Percentiles rank a stretch among this genome's conserved stretches.
Conservation (phyloP, 1,140 invertebrate species). For the Pachypeltis micranthus region DNA sequence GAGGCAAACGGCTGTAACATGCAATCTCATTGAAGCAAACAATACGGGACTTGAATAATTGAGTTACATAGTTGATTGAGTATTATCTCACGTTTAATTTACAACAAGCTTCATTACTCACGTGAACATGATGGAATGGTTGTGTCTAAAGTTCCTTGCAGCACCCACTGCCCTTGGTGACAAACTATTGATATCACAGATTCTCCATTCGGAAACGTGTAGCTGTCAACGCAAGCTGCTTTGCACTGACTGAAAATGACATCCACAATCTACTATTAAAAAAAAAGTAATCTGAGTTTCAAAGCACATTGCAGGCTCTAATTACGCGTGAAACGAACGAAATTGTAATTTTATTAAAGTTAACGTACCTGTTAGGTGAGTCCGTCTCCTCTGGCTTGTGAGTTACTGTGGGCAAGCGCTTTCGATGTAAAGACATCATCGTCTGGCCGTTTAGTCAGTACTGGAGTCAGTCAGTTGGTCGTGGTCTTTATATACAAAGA, state of each 20-base stretch:
- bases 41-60: neutral
- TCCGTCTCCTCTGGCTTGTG: too few species aligned
- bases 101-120: slow-evolving; percentile 31
- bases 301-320: too few species aligned
- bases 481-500: too few species aligned
- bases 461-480: too few species aligned
- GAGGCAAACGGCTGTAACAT: slow-evolving; percentile 51
- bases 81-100: neutral
- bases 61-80: neutral
- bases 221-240: slow-evolving; percentile 41
- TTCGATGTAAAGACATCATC: too few species aligned
- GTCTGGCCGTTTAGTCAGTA: too few species aligned
- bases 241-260: slow-evolving; percentile 38
- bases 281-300: too few species aligned
- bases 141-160: slow-evolving; percentile 38
- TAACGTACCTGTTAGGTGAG: too few species aligned
- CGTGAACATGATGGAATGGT: slow-evolving; percentile 49
- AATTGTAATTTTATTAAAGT: too few species aligned
- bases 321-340: too few species aligned
- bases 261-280: neutral
- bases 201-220: slow-evolving; percentile 47
- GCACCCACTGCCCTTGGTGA: slow-evolving; percentile 42
- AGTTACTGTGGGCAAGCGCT: too few species aligned
- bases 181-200: slow-evolving; percentile 41
- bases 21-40: slow-evolving; percentile 11